These are phyloP conservation scores for Crotalus tigris DNA, from an alignment of 2,113 vertebrate species.

Conservation along the genomic window DNA sequence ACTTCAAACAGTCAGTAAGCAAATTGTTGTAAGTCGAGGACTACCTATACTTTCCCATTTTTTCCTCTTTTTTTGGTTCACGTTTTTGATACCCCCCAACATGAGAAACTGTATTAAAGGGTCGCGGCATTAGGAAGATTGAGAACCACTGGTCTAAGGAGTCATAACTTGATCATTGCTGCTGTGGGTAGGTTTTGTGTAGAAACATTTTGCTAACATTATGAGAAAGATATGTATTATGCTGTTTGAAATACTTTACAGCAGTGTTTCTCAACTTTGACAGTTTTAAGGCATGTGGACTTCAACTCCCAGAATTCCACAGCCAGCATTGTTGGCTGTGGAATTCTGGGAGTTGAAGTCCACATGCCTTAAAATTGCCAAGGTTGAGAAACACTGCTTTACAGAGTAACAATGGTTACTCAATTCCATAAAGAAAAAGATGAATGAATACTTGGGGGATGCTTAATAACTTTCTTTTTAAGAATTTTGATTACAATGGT, in stretches of 20 bases:
- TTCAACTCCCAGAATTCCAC: too few relatives aligned
- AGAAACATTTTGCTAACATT: slow-evolving; percentile 41
- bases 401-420: slow-evolving; percentile 33
- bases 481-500: not conserved
- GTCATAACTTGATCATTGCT: slow-evolving; percentile 13
- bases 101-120: too few relatives aligned
- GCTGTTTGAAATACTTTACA: slow-evolving; percentile 40
- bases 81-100: too few relatives aligned
- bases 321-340: too few relatives aligned
- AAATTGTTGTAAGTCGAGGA: too few relatives aligned
- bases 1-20: too few relatives aligned
- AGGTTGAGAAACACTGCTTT: not conserved
- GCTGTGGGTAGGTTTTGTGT: slow-evolving; percentile 29
- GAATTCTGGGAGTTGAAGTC: too few relatives aligned
- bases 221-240: slow-evolving; percentile 44
- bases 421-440: not conserved
- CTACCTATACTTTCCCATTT: too few relatives aligned
- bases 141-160: not conserved
- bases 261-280: not conserved
- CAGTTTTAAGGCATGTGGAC: too few relatives aligned
- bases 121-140: too few relatives aligned
- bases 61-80: too few relatives aligned
- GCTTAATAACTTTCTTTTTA: not conserved
- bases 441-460: not conserved
- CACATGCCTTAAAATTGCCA: too few relatives aligned